Evolutionary conservation across 2,797 vertebrate genomes (phyloP).

Genomic region (Spondyliosoma cantharus): DNA sequence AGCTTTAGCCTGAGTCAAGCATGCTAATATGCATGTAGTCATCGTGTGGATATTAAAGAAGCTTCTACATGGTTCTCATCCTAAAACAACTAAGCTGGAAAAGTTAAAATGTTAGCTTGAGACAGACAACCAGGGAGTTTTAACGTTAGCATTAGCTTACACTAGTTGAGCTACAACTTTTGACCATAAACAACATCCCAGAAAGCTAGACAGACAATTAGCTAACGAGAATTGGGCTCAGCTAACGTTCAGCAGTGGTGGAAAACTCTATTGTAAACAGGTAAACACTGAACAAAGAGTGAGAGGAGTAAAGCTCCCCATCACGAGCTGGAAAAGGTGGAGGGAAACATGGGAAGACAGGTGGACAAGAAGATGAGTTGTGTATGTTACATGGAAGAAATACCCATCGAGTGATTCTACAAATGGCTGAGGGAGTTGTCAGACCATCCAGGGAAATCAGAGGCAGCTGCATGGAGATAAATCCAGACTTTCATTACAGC

Average conservation of each 20-base stretch:
- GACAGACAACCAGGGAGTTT: neutral
- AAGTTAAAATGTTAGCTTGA: neutral
- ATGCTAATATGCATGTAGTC: neutral
- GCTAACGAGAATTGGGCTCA: neutral
- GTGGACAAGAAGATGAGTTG: constrained; percentile 4
- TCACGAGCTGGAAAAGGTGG: neutral
- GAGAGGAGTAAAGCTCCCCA: neutral
- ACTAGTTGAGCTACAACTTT: neutral
- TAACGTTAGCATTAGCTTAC: neutral
- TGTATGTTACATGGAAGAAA: constrained; percentile 3
- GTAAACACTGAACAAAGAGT: neutral
- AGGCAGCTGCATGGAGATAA: constrained; percentile 32
- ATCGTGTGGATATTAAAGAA: neutral
- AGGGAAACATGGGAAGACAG: constrained; percentile 3
- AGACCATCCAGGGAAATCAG: constrained; percentile 12
- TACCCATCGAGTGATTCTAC: neutral
- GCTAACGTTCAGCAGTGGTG: neutral
- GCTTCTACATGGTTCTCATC: neutral
- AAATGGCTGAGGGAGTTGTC: constrained; percentile 29
- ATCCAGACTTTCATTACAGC: constrained; percentile 39
- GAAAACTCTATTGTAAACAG: neutral
- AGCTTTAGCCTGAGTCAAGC: neutral
- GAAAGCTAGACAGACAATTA: constrained; percentile 12
- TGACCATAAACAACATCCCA: neutral
- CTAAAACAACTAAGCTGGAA: neutral